Evolutionary conservation across 2,888 invertebrate genomes (phyloP).

Genomic region (Anorthoa munda): DNA sequence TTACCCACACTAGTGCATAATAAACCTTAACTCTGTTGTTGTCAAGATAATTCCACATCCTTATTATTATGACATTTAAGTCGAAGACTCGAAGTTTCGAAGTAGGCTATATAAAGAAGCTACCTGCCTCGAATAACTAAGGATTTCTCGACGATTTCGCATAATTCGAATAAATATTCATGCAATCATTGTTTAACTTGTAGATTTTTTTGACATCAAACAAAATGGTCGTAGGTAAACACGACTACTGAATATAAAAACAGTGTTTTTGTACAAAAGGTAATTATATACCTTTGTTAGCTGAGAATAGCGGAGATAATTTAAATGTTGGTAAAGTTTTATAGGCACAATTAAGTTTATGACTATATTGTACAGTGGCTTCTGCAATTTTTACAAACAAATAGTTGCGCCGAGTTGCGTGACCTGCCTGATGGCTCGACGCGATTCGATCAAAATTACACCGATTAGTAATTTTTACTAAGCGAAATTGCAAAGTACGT

Average conservation of each 20-base stretch:
- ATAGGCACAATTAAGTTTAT: slow-evolving; percentile 5
- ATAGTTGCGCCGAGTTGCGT: background rate
- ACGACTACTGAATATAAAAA: slow-evolving; percentile 48
- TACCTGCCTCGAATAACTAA: slow-evolving; percentile 54
- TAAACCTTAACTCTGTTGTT: slow-evolving; percentile 47
- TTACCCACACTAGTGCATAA: too few species aligned
- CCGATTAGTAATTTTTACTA: too few species aligned
- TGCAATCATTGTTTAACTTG: slow-evolving; percentile 45
- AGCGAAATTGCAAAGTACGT: too few species aligned
- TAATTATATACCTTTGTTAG: slow-evolving; percentile 53
- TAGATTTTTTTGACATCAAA: slow-evolving; percentile 25
- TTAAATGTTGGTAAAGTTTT: slow-evolving; percentile 32
- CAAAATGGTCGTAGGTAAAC: slow-evolving; percentile 32
- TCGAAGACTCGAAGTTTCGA: slow-evolving; percentile 7
- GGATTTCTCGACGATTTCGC: slow-evolving; percentile 20
- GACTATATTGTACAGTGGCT: background rate
- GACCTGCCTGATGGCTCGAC: too few species aligned
- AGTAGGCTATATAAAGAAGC: slow-evolving; percentile 22
- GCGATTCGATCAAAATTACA: too few species aligned
- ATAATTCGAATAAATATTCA: slow-evolving; percentile 46
- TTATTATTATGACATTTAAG: slow-evolving; percentile 66
- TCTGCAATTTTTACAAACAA: slow-evolving; percentile 2
- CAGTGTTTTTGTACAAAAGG: slow-evolving; percentile 32
- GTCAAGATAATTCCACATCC: slow-evolving; percentile 61
- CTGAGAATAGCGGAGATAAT: slow-evolving; percentile 13